A percentile compares a stretch with the other conserved stretches of the same genome.
Conservation (phyloP, 2,113 vertebrate genomes). For the Chaetodon auriga region DNA sequence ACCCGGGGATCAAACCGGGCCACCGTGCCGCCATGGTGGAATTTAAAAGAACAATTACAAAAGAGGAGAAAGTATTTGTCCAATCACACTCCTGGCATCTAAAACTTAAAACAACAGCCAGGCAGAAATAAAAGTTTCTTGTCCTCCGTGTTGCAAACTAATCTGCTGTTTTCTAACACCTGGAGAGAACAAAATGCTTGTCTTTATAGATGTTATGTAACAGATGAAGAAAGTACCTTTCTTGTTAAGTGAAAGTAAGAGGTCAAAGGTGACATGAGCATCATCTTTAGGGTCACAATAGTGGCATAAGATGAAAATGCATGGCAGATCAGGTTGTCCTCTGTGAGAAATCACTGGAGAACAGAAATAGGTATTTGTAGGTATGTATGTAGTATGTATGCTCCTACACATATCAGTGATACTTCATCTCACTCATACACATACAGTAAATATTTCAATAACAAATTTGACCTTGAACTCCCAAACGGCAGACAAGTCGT, state of each 20-base stretch:
- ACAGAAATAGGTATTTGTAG: not conserved
- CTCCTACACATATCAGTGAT: no score
- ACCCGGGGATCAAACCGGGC: no score
- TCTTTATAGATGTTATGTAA: not conserved
- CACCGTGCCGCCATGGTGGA: no score
- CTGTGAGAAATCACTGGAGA: not conserved
- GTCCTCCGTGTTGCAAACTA: not conserved
- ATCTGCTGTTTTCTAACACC: not conserved
- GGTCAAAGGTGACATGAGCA: slow-evolving; percentile 86
- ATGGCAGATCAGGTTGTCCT: not conserved
- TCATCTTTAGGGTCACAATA: slow-evolving; percentile 91
- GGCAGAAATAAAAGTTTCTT: not conserved
- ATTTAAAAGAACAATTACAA: no score
- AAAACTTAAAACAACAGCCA: no score
- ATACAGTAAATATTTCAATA: no score
- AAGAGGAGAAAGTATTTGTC: no score
- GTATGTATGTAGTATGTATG: no score
- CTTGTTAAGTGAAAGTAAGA: slow-evolving; percentile 80
- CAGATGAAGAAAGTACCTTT: slow-evolving; percentile 36
- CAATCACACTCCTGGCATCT: no score
- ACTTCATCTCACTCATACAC: no score
- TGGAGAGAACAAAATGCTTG: not conserved
- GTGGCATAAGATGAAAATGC: not conserved
- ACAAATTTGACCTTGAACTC: no score
- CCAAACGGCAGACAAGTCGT: no score